Percentiles rank a stretch among this genome's conserved stretches.
Conservation (phyloP, 1,140 invertebrate species). For the Polypedilum pembai region DNA sequence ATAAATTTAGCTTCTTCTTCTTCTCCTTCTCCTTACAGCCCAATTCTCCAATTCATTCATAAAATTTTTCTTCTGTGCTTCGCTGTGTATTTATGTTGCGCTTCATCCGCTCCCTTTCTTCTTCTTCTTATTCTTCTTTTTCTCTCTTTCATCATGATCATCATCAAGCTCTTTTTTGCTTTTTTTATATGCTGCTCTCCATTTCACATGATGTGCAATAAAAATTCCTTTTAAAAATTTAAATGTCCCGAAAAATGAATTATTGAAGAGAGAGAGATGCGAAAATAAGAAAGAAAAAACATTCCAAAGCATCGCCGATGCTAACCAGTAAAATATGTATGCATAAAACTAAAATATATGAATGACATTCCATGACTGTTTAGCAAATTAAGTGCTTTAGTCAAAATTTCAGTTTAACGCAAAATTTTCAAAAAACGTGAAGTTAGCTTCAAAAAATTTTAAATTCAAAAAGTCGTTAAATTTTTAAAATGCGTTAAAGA, state of each 20-base stretch:
- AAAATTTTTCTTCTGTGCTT: not conserved
- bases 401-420: no score
- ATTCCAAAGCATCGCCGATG: not conserved
- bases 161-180: not conserved
- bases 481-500: no score
- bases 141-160: not conserved
- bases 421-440: no score
- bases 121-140: not conserved
- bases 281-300: no score
- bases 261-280: not conserved
- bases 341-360: not conserved
- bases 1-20: not conserved
- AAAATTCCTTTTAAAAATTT: conserved; percentile 21
- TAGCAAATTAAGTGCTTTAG: no score
- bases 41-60: conserved; percentile 23
- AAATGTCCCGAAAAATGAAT: conserved; percentile 17
- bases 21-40: not conserved
- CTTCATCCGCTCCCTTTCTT: not conserved
- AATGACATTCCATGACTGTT: not conserved
- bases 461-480: no score
- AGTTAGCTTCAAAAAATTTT: no score
- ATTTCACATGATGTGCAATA: not conserved
- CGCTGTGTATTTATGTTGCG: not conserved
- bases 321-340: not conserved
- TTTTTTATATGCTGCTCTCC: not conserved